A percentile compares a stretch with the other conserved stretches of the same genome.
phyloP scores from a whole-genome alignment of 2,113 vertebrate genomes.

The Plestiodon gilberti region DNA sequence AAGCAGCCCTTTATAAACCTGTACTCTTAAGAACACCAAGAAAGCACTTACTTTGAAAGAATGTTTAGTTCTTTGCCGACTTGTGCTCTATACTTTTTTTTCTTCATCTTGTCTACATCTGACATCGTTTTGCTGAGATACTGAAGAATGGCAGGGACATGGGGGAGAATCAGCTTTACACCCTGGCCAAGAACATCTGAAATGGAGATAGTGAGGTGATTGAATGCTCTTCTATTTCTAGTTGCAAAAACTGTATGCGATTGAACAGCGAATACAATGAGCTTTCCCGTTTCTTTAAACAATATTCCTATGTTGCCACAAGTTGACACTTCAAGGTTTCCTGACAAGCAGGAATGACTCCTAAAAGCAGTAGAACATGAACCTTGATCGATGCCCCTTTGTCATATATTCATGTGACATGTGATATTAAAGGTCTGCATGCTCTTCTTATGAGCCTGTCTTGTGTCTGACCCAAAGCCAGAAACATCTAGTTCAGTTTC shows the following conservation, averaged over 20 bases:
- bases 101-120: slow-evolving; percentile 85
- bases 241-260: background rate
- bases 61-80: slow-evolving; percentile 95
- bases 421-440: background rate
- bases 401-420: background rate
- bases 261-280: background rate
- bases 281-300: background rate
- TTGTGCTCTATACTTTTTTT: slow-evolving; percentile 88
- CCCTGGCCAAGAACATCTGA: slow-evolving; percentile 84
- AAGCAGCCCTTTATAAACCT: background rate
- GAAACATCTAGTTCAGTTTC: background rate
- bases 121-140: slow-evolving; percentile 88
- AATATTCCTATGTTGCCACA: background rate
- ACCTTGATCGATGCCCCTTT: background rate
- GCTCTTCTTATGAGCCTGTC: background rate
- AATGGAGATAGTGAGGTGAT: slow-evolving; percentile 38
- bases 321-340: background rate
- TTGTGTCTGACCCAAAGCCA: background rate
- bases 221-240: background rate
- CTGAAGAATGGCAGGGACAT: slow-evolving; percentile 87
- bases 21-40: slow-evolving; percentile 1
- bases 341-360: background rate
- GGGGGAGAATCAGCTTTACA: slow-evolving; percentile 85
- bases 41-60: slow-evolving; percentile 90
- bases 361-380: background rate